A percentile compares a stretch with the other conserved stretches of the same genome.
These are phyloP conservation scores for Yponomeuta evonymella DNA, from an alignment of 2,888 invertebrate genomes.

Conservation along the genomic window DNA sequence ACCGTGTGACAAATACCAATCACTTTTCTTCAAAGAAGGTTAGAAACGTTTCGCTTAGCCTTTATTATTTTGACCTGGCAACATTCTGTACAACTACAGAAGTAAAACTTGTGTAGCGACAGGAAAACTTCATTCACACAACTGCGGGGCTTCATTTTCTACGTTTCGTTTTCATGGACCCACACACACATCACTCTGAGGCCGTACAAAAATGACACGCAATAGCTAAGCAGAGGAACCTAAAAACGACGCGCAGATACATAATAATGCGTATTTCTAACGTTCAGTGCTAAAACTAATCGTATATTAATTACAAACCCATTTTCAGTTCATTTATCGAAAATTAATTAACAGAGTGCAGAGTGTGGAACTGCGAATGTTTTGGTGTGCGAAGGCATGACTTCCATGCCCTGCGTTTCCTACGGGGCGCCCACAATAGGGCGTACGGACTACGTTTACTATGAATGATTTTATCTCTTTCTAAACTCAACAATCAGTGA, in stretches of 20 bases:
- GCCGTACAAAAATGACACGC: slow-evolving; percentile 73
- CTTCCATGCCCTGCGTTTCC: slow-evolving; percentile 73
- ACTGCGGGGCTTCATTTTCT: neutral
- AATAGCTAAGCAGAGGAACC: slow-evolving; percentile 60
- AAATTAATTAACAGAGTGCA: slow-evolving; percentile 40
- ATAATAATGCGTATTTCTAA: slow-evolving; percentile 19
- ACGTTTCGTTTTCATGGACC: neutral
- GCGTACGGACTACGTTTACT: slow-evolving; percentile 74
- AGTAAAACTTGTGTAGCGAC: slow-evolving; percentile 20
- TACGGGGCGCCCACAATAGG: slow-evolving; percentile 49
- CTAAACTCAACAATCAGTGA: slow-evolving; percentile 73
- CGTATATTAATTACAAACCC: neutral
- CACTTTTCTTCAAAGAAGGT: neutral
- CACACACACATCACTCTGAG: neutral
- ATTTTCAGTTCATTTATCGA: slow-evolving; percentile 30
- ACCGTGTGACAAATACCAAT: neutral
- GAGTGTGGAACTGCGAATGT: slow-evolving; percentile 52
- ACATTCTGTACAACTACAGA: slow-evolving; percentile 27
- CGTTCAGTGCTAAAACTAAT: slow-evolving; percentile 31
- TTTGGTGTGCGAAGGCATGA: slow-evolving; percentile 70
- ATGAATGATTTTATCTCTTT: slow-evolving; percentile 77
- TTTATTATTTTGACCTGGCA: neutral
- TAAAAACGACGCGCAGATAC: slow-evolving; percentile 70
- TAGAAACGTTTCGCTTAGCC: neutral
- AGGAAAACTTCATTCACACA: slow-evolving; percentile 3